Evolutionary conservation across 1,140 invertebrate species (phyloP).

Genomic region (Leptinotarsa undecemlineata): DNA sequence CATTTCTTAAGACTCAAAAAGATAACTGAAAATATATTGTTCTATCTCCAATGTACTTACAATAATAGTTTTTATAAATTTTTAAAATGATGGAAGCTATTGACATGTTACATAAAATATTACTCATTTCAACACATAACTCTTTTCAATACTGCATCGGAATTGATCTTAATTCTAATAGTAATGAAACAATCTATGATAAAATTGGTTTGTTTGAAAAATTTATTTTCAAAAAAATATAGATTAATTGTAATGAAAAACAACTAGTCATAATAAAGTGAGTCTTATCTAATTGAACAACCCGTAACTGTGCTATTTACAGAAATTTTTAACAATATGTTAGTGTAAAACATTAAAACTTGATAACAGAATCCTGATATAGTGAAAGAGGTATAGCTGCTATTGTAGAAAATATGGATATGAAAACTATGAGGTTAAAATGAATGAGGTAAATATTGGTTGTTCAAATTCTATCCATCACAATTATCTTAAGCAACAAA

Average conservation of each 20-base stretch:
- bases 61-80: too few species aligned
- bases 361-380: slow-evolving; percentile 10
- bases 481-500: slow-evolving; percentile 74
- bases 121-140: too few species aligned
- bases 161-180: too few species aligned
- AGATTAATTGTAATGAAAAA: not conserved
- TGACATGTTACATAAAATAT: too few species aligned
- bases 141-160: too few species aligned
- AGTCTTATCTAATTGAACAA: slow-evolving; percentile 25
- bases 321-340: slow-evolving; percentile 27
- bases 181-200: too few species aligned
- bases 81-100: too few species aligned
- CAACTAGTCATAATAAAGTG: not conserved
- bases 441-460: slow-evolving; percentile 40
- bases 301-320: slow-evolving; percentile 28
- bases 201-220: not conserved
- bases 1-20: too few species aligned
- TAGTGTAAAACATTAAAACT: slow-evolving; percentile 16
- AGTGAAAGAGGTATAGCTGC: slow-evolving; percentile 5
- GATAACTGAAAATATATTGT: too few species aligned
- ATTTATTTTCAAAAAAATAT: slow-evolving; percentile 16
- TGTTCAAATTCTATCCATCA: slow-evolving; percentile 36
- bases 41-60: too few species aligned
- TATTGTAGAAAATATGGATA: not conserved
- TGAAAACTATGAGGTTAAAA: slow-evolving; percentile 13